Evolutionary conservation across 2,113 vertebrate genomes (phyloP).

Genomic region (Oncorhynchus clarkii): DNA sequence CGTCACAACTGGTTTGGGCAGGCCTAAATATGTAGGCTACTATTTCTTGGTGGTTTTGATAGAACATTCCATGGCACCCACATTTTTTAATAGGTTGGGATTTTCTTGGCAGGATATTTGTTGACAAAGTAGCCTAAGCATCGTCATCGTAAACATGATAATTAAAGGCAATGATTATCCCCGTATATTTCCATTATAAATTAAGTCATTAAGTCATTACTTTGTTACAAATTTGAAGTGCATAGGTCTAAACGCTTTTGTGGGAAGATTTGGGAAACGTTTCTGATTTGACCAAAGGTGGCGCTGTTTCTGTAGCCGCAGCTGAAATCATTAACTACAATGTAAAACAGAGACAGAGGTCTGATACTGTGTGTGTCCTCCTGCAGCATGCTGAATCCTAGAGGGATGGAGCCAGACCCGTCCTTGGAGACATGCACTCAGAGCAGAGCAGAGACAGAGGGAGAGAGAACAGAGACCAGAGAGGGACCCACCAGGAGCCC

Average conservation of each 20-base stretch:
- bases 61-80: no score
- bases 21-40: neutral
- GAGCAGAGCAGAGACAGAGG: constrained; percentile 27
- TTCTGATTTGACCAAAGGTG: neutral
- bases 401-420: constrained; percentile 61
- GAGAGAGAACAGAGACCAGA: neutral
- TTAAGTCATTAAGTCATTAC: no score
- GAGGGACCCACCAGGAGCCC: neutral
- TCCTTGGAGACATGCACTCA: constrained; percentile 42
- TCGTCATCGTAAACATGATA: no score
- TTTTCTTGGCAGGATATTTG: no score
- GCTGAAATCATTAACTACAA: neutral
- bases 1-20: neutral
- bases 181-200: no score
- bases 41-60: no score
- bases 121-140: no score
- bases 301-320: neutral
- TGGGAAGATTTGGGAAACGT: neutral
- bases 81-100: no score
- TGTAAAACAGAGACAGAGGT: neutral
- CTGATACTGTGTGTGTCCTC: neutral
- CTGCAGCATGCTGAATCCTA: constrained; percentile 26
- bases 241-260: neutral
- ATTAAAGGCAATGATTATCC: no score
- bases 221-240: neutral